These are phyloP conservation scores for Parnassius mnemosyne DNA, from an alignment of 2,888 invertebrate genomes.

Conservation along the genomic window DNA sequence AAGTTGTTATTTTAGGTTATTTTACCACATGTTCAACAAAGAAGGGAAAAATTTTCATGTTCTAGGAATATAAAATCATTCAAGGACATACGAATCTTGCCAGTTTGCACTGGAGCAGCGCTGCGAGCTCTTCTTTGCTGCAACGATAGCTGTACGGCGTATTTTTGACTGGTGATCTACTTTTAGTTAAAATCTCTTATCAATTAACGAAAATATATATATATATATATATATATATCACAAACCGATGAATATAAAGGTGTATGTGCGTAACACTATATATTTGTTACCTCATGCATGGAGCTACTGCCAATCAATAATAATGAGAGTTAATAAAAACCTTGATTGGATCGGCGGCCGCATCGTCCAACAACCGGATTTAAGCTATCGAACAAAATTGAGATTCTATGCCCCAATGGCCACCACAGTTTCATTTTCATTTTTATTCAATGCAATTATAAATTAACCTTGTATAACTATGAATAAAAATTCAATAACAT, in stretches of 20 bases:
- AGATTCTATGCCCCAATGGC: slow-evolving; percentile 25
- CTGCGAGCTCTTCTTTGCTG: no score
- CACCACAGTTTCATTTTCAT: slow-evolving; percentile 18
- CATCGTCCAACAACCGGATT: slow-evolving; percentile 54
- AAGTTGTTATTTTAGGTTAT: no score
- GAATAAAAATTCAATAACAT: neutral
- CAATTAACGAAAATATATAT: no score
- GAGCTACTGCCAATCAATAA: slow-evolving; percentile 54
- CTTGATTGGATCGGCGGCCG: slow-evolving; percentile 56
- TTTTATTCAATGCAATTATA: slow-evolving; percentile 9
- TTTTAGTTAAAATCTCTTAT: no score
- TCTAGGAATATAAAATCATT: no score
- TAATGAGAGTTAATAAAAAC: slow-evolving; percentile 68
- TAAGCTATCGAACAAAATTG: slow-evolving; percentile 49
- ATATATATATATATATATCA: no score
- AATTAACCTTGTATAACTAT: neutral
- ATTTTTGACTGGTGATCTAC: no score
- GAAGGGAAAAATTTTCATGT: no score
- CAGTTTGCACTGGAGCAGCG: no score
- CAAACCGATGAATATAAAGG: slow-evolving; percentile 7
- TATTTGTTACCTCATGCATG: slow-evolving; percentile 30
- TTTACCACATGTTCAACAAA: no score
- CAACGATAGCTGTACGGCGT: no score
- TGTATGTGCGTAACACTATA: slow-evolving; percentile 11
- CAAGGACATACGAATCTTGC: no score